Evolutionary conservation across 1,140 invertebrate species (phyloP).

Genomic region (Caenorhabditis remanei): DNA sequence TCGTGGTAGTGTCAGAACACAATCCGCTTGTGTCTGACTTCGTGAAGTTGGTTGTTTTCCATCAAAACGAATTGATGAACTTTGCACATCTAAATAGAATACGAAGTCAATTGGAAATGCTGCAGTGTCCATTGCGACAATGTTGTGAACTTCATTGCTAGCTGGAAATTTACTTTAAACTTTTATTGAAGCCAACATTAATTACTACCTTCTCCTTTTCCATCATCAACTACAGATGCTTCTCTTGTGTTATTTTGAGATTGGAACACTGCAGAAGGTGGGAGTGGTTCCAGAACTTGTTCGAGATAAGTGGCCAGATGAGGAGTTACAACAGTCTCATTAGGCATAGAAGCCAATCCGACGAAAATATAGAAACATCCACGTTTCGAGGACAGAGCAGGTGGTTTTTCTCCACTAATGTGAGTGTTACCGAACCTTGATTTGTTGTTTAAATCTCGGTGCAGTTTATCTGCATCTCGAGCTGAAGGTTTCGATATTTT

Average conservation of each 20-base stretch:
- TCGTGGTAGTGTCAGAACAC: slow-evolving; percentile 93
- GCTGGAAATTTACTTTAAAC: background rate
- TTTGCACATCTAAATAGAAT: slow-evolving; percentile 97
- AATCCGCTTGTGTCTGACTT: slow-evolving; percentile 81
- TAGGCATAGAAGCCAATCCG: slow-evolving; percentile 74
- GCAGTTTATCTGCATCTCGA: slow-evolving; percentile 3
- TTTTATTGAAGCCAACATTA: background rate
- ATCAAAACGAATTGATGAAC: slow-evolving; percentile 90
- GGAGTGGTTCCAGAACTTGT: slow-evolving; percentile 83
- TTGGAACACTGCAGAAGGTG: slow-evolving; percentile 23
- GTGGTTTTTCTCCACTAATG: background rate
- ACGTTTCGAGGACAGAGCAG: slow-evolving; percentile 61
- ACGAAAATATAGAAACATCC: slow-evolving; percentile 76
- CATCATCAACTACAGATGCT: slow-evolving; percentile 2
- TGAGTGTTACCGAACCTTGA: background rate
- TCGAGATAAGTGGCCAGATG: slow-evolving; percentile 94
- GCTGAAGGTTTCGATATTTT: background rate
- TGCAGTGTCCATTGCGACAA: slow-evolving; percentile 79
- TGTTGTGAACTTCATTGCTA: slow-evolving; percentile 55
- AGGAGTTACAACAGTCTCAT: slow-evolving; percentile 91
- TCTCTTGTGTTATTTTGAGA: slow-evolving; percentile 9
- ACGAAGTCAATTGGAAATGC: slow-evolving; percentile 98
- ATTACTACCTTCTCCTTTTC: slow-evolving; percentile 56
- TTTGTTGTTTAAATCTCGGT: slow-evolving; percentile 15
- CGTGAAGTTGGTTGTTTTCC: slow-evolving; percentile 67